Conservation (phyloP, 2,888 invertebrate species). For the Cryptocephalus moraei region DNA sequence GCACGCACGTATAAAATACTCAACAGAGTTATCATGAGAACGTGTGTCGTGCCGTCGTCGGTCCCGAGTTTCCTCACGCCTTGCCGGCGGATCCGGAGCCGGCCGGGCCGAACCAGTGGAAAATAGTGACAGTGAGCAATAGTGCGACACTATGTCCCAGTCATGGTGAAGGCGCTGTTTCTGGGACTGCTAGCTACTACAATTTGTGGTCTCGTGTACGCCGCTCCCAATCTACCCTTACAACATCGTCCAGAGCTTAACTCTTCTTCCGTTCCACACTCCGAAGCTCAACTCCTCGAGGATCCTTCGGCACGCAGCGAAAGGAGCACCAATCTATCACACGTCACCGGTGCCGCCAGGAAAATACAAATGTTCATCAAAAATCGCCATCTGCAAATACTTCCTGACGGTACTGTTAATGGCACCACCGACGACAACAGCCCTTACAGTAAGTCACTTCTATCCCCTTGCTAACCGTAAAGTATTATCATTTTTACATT, state of each 20-base stretch:
- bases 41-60: constrained; percentile 28
- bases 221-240: constrained; percentile 29
- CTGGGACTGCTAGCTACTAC: constrained; percentile 38
- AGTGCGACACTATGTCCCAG: constrained; percentile 38
- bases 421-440: constrained; percentile 71
- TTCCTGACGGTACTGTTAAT: constrained; percentile 78
- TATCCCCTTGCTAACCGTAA: too few species aligned
- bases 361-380: constrained; percentile 79
- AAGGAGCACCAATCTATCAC: constrained; percentile 71
- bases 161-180: constrained; percentile 41
- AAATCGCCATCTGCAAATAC: constrained; percentile 70
- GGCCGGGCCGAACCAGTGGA: constrained; percentile 21
- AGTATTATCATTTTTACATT: too few species aligned
- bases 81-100: constrained; percentile 14
- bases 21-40: constrained; percentile 29
- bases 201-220: constrained; percentile 36
- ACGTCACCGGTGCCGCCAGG: constrained; percentile 67
- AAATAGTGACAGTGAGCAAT: constrained; percentile 29
- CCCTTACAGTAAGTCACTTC: constrained; percentile 67
- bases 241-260: constrained; percentile 14
- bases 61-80: constrained; percentile 10
- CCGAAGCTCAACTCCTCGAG: constrained; percentile 15
- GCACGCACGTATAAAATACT: constrained; percentile 27
- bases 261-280: constrained; percentile 11
- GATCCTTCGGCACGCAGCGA: constrained; percentile 45